Base-by-base conservation (phyloP, 2,113 vertebrate genomes). In the Cyanistes caeruleus region DNA sequence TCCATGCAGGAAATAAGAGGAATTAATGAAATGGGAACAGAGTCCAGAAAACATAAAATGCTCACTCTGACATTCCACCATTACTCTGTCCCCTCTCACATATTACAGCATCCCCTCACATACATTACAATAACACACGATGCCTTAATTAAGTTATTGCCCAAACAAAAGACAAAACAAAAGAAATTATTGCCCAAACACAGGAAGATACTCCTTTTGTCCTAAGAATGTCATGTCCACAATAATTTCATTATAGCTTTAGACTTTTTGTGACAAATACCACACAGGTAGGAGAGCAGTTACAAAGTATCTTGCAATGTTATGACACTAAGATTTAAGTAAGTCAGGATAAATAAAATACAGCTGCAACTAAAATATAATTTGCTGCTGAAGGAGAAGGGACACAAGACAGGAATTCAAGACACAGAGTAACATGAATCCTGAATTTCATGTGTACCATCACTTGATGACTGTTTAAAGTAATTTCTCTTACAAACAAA, bases 401-500 rank as follows among this genome's bases (percentile, higher is more conserved):
- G 58, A 68, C 23, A 82, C 37, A 64, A 75, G 60, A 68, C 44
- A 80, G 25, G 15, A 72, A 75, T 79, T 84, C 33, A 84, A 70
- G 39, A 44, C 41, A 63, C 3, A 48, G 7, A 62, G 55, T 37
- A 89, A 79, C 27, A 35, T 0, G 3, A 74, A 88, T 49, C 30
- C 55, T 25, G 9, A 58, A 83, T 79, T 52, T 65, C n/a, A 52
- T 0, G 5, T 2, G 6, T 44, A 64, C 22, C 35, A 81, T 21
- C 18, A 20, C 51, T 84, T 94, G 76, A 93, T 63, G 81, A n/a
- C 23, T 72, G 83, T 84, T 85, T 62, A 72, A 87, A 94, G 72
- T 48, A 60, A 83, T 70, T 97, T 95, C 74, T 37, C 69, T 90
- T 95, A 48, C 49, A 81, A 97, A 93, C n/a, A 91, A 82, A 80